Conservation (phyloP, 2,113 vertebrate species). For the Saiga tatarica region DNA sequence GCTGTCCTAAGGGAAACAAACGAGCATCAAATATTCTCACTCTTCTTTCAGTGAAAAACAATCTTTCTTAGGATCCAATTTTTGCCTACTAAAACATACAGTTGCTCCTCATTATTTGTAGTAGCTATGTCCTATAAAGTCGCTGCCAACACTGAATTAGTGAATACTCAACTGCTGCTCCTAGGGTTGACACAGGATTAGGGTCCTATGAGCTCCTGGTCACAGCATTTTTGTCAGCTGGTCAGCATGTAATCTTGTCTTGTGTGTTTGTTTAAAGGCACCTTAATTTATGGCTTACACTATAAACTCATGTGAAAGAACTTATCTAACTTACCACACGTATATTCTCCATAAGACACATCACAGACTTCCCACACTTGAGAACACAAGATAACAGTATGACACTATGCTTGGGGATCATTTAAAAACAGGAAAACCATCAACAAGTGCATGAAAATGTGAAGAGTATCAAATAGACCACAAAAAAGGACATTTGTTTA, state of each 20-base stretch:
- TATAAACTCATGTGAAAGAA: neutral
- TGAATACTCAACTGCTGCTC: neutral
- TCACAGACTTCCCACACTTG: neutral
- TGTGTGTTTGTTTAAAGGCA: neutral
- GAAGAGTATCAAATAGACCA: neutral
- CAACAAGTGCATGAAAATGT: neutral
- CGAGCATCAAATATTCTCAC: neutral
- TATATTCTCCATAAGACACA: neutral
- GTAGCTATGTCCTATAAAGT: neutral
- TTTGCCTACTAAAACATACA: neutral
- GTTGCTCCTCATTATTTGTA: neutral
- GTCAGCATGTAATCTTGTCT: neutral
- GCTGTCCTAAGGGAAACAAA: slow-evolving; percentile 87
- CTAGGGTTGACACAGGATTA: neutral
- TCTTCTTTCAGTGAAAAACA: neutral
- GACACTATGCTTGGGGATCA: neutral
- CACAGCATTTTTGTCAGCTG: neutral
- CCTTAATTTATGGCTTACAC: neutral
- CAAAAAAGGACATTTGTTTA: neutral
- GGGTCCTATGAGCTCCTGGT: neutral
- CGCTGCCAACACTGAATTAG: neutral
- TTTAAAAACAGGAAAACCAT: neutral
- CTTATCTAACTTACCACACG: neutral
- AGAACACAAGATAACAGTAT: neutral
- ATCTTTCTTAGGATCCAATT: neutral